Percentiles rank a stretch among this genome's conserved stretches.
Conservation (phyloP, 2,797 vertebrate species). For the Platalea minor region DNA sequence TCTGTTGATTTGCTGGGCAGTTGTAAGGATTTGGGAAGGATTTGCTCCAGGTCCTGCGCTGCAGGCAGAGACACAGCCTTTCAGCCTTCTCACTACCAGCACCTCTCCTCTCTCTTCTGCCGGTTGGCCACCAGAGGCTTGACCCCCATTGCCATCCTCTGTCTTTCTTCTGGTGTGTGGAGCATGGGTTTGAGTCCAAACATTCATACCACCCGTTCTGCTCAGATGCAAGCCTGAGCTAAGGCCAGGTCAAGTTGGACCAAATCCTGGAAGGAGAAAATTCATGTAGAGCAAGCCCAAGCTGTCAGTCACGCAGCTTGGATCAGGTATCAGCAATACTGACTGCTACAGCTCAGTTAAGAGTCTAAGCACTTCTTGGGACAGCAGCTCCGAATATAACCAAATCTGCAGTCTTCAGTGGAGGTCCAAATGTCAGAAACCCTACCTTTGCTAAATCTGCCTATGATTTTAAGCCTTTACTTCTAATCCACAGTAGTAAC, state of each 20-base stretch:
- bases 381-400: neutral
- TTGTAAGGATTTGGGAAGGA: neutral
- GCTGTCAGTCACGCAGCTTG: neutral
- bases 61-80: neutral
- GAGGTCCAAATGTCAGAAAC: neutral
- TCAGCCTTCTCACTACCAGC: neutral
- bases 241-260: neutral
- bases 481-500: neutral
- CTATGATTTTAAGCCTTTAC: neutral
- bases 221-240: neutral
- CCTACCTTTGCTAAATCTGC: neutral
- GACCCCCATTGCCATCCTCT: neutral
- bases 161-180: neutral
- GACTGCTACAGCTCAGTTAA: neutral
- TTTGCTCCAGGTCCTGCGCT: neutral
- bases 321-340: neutral
- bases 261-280: neutral
- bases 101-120: neutral
- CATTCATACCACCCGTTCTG: rapidly evolving
- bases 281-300: neutral
- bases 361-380: neutral
- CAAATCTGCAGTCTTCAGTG: neutral
- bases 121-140: neutral
- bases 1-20: neutral
- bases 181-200: neutral